Conservation (phyloP, 2,888 invertebrate species). For the Aspidiotus destructor region DNA sequence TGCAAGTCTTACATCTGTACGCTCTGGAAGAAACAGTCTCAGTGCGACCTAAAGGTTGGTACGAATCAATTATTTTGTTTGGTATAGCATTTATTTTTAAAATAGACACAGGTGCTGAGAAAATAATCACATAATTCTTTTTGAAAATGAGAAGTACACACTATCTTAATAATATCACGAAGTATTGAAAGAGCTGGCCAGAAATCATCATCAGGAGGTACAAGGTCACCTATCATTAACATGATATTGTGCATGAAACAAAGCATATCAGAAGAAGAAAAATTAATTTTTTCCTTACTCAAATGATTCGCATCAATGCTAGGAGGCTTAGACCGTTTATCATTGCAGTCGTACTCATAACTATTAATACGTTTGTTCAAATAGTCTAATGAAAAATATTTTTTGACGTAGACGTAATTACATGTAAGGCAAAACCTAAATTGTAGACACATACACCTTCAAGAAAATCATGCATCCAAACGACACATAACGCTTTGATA, state of each 20-base stretch:
- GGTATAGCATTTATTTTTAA: too few relatives aligned
- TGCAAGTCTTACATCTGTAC: too few relatives aligned
- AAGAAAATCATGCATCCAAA: constrained; percentile 20
- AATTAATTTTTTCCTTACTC: too few relatives aligned
- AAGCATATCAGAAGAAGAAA: constrained; percentile 34
- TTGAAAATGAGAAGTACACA: too few relatives aligned
- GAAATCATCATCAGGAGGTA: constrained; percentile 32
- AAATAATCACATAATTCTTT: too few relatives aligned
- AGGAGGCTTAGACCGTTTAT: constrained; percentile 15
- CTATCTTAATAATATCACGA: too few relatives aligned
- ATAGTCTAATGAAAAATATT: background rate
- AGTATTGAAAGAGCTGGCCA: too few relatives aligned
- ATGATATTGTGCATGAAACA: constrained; percentile 27
- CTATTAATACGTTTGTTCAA: background rate
- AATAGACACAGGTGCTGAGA: too few relatives aligned
- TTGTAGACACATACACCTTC: constrained; percentile 26
- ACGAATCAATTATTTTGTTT: too few relatives aligned
- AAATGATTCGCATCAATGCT: background rate
- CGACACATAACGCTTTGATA: constrained; percentile 19
- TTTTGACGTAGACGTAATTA: background rate
- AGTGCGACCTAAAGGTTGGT: too few relatives aligned
- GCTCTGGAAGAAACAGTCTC: too few relatives aligned
- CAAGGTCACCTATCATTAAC: constrained; percentile 34
- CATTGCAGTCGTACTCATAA: background rate
- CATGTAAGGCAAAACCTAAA: background rate